Percentiles rank a stretch among this genome's conserved stretches.
Evolutionary conservation across 2,888 invertebrate species (phyloP).

Genomic region (Andrena flavipes): DNA sequence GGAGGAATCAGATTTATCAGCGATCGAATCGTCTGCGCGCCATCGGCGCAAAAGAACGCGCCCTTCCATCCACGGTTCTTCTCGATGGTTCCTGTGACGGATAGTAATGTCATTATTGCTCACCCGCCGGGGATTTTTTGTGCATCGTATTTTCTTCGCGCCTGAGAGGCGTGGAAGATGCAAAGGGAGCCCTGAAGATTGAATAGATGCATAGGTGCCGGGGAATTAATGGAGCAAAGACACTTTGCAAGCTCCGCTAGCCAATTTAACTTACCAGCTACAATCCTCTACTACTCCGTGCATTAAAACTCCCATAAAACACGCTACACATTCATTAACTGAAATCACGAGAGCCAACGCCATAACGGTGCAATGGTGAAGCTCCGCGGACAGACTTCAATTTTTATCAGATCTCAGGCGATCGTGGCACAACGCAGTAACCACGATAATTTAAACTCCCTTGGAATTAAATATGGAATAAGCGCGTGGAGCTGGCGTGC

Average conservation of each 20-base stretch:
- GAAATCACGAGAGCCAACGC: too few relatives aligned
- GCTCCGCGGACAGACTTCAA: not conserved
- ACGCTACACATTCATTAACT: too few relatives aligned
- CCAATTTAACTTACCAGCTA: too few relatives aligned
- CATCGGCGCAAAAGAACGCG: not conserved
- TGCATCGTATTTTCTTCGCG: not conserved
- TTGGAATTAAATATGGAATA: conserved; percentile 21
- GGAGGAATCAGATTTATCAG: conserved; percentile 40
- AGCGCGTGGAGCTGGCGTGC: not conserved
- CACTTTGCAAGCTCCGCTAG: too few relatives aligned
- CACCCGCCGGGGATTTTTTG: not conserved
- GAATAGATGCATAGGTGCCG: too few relatives aligned
- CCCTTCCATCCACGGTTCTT: not conserved
- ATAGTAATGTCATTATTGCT: conserved; percentile 16
- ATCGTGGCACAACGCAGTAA: too few relatives aligned
- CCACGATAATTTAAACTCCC: too few relatives aligned
- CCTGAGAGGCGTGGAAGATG: not conserved
- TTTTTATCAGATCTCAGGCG: conserved; percentile 4
- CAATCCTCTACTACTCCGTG: too few relatives aligned
- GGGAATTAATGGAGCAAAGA: too few relatives aligned
- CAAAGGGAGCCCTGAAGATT: too few relatives aligned
- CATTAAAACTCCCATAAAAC: too few relatives aligned
- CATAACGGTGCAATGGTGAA: too few relatives aligned
- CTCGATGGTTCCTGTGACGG: conserved; percentile 2
- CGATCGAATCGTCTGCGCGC: conserved; percentile 31